phyloP scores from a whole-genome alignment of 1,140 invertebrate genomes.

The Anastrepha obliqua region DNA sequence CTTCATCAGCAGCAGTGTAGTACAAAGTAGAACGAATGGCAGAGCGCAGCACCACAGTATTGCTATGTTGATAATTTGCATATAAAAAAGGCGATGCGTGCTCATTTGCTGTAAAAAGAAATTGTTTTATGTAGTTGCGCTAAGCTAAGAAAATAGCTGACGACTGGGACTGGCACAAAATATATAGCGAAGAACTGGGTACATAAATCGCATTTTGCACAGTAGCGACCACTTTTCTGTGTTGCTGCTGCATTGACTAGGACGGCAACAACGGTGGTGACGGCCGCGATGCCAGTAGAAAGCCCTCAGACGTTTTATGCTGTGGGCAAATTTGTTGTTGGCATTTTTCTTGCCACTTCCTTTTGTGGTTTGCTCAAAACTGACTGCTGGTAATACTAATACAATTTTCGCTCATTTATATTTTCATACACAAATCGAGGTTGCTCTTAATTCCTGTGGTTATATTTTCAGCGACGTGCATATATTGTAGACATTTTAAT shows the following conservation, averaged over 20 bases:
- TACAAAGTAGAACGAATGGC: not conserved
- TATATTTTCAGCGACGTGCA: not conserved
- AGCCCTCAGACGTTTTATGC: conserved; percentile 35
- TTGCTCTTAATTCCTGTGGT: not conserved
- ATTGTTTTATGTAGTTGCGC: conserved; percentile 8
- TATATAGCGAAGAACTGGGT: not conserved
- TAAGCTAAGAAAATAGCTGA: not conserved
- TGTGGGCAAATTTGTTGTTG: conserved; percentile 16
- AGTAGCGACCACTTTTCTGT: conserved; percentile 33
- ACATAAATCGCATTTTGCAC: not conserved
- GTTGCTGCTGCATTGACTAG: not conserved
- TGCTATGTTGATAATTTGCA: conserved; percentile 44
- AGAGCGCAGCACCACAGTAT: conserved; percentile 3
- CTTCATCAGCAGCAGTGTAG: conserved; percentile 1
- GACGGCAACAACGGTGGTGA: not conserved
- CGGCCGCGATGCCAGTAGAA: not conserved
- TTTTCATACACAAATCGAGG: conserved; percentile 8
- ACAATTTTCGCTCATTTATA: not conserved
- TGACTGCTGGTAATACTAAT: not conserved
- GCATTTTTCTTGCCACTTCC: conserved; percentile 12
- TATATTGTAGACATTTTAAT: not conserved
- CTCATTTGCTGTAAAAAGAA: conserved; percentile 46
- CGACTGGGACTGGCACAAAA: not conserved
- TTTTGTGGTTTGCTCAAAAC: not conserved
- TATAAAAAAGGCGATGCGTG: conserved; percentile 33